phyloP scores from a whole-genome alignment of 92 coral and sea anemone species.

The Palythoa grandis region DNA sequence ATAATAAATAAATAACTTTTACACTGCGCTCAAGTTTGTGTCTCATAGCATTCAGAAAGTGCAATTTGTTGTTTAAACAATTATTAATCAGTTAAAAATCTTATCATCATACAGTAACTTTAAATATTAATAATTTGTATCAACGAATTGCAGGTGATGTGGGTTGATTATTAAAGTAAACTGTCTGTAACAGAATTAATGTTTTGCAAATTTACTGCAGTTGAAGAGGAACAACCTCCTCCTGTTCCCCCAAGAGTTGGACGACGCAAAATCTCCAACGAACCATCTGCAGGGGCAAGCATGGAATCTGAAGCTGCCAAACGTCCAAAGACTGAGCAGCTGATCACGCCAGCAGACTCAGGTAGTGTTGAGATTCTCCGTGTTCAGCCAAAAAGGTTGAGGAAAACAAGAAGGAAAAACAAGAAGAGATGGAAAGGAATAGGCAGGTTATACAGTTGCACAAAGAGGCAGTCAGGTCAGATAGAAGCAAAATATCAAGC shows the following conservation, averaged over 20 bases:
- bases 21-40: background rate
- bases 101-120: background rate
- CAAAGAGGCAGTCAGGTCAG: conserved; percentile 27
- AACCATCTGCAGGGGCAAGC: conserved; percentile 35
- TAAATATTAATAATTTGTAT: background rate
- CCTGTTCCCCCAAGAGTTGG: conserved; percentile 76
- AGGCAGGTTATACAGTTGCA: conserved; percentile 41
- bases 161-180: background rate
- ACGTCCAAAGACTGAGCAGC: conserved; percentile 20
- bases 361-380: conserved; percentile 22
- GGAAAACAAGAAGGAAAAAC: conserved; percentile 20
- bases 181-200: background rate
- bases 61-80: background rate
- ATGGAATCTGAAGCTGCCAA: conserved; percentile 21
- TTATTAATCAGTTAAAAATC: background rate
- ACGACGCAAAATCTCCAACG: conserved; percentile 38
- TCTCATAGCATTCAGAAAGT: background rate
- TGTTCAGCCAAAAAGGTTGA: conserved; percentile 10
- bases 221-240: conserved; percentile 72
- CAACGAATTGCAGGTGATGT: background rate
- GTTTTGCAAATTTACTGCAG: conserved; percentile 1
- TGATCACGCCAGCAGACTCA: background rate
- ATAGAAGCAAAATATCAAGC: background rate
- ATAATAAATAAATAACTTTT: background rate
- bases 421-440: conserved; percentile 30